Evolutionary conservation across 1,140 invertebrate genomes (phyloP).

Genomic region (Drosophila yakuba): DNA sequence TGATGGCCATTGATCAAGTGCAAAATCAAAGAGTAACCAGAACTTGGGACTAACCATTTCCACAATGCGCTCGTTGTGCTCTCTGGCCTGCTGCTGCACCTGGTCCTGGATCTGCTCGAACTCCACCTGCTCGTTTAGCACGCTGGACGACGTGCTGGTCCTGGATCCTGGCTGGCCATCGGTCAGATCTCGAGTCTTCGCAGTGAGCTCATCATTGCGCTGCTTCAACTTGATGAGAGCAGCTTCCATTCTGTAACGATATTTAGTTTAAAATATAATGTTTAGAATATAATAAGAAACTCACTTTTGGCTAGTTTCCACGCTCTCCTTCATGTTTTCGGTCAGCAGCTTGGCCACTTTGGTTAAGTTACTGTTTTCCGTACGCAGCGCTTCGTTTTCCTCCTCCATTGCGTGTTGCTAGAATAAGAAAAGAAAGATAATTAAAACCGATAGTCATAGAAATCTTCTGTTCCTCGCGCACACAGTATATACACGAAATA

Average conservation of each 20-base stretch:
- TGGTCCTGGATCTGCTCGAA: constrained; percentile 78
- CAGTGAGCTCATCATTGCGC: constrained; percentile 80
- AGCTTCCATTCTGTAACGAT: constrained; percentile 72
- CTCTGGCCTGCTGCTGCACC: constrained; percentile 71
- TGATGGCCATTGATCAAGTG: constrained; percentile 27
- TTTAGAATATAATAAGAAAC: background rate
- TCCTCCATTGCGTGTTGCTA: constrained; percentile 79
- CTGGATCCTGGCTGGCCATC: constrained; percentile 65
- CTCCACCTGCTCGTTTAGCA: constrained; percentile 58
- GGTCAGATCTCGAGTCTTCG: constrained; percentile 60
- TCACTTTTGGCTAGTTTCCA: constrained; percentile 75
- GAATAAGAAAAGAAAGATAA: background rate
- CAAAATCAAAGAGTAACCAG: background rate
- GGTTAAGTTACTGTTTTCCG: constrained; percentile 78
- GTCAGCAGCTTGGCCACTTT: constrained; percentile 82
- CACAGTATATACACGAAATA: too few relatives aligned
- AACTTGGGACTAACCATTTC: constrained; percentile 76
- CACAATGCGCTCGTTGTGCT: constrained; percentile 82
- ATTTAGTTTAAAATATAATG: background rate
- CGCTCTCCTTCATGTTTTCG: constrained; percentile 84
- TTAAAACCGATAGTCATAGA: background rate
- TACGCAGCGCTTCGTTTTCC: constrained; percentile 77
- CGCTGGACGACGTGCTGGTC: constrained; percentile 60
- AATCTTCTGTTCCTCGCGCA: background rate
- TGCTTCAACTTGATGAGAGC: constrained; percentile 81